These are phyloP conservation scores for Dicrostonyx torquatus DNA, from an alignment of 2,797 vertebrate genomes.

Conservation along the genomic window DNA sequence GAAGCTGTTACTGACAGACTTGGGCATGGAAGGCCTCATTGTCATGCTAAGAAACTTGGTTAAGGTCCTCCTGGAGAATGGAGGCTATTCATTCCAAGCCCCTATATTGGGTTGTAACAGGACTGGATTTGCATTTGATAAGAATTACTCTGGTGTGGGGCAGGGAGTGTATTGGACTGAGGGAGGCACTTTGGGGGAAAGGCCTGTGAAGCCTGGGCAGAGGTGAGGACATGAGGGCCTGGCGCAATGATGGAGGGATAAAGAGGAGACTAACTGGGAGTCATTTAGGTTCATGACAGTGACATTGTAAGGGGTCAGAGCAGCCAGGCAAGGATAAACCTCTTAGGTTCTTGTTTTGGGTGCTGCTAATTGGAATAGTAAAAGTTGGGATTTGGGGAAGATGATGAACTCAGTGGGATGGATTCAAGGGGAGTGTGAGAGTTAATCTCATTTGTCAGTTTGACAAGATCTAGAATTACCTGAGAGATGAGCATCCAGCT, in stretches of 20 bases:
- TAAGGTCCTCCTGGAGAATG: neutral
- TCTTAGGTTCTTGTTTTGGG: neutral
- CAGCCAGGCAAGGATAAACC: neutral
- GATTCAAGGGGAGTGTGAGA: neutral
- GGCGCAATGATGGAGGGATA: neutral
- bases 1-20: neutral
- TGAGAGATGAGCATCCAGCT: neutral
- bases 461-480: neutral
- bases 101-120: neutral
- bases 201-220: neutral
- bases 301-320: neutral
- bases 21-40: neutral
- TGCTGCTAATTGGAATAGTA: neutral
- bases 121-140: neutral
- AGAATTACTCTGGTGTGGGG: neutral
- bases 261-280: neutral
- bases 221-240: neutral
- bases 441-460: neutral
- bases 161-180: neutral
- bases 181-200: neutral
- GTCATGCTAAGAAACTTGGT: slow-evolving; percentile 18
- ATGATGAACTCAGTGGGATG: neutral
- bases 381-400: neutral
- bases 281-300: neutral
- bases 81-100: neutral